Conservation (phyloP, 2,888 invertebrate species). For the Heliconius erato region DNA sequence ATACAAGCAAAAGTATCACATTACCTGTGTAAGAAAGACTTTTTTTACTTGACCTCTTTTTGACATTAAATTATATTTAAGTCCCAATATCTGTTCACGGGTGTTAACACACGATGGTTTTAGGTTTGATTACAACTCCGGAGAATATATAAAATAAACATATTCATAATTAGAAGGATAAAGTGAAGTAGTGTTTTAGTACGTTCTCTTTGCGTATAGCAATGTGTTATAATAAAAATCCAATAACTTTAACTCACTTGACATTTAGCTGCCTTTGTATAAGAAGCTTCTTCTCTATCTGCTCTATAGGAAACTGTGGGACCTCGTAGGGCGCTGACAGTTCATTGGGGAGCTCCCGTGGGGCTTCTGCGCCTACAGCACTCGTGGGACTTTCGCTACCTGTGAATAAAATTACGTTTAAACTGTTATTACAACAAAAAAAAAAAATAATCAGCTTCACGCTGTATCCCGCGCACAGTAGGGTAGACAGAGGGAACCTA, state of each 20-base stretch:
- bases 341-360: slow-evolving; percentile 91
- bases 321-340: slow-evolving; percentile 98
- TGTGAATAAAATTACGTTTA: slow-evolving; percentile 66
- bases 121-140: not conserved
- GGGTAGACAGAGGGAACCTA: too few relatives aligned
- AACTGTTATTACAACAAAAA: too few relatives aligned
- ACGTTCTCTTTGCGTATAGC: not conserved
- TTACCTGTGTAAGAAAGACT: not conserved
- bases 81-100: not conserved
- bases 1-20: not conserved
- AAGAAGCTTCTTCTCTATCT: slow-evolving; percentile 96
- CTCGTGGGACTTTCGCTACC: slow-evolving; percentile 91
- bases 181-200: not conserved
- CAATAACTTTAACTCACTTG: slow-evolving; percentile 88
- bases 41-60: not conserved
- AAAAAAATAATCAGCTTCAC: too few relatives aligned
- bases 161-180: not conserved
- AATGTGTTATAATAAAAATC: not conserved
- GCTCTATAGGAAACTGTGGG: slow-evolving; percentile 99
- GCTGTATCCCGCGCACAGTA: too few relatives aligned
- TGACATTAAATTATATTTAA: not conserved
- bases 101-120: not conserved
- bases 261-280: slow-evolving; percentile 95
- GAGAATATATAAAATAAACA: not conserved
- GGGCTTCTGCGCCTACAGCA: slow-evolving; percentile 83